Evolutionary conservation across 1,140 invertebrate genomes (phyloP), one percentile per base, ranked within the genome.

Genomic region (Araneus ventricosus): DNA sequence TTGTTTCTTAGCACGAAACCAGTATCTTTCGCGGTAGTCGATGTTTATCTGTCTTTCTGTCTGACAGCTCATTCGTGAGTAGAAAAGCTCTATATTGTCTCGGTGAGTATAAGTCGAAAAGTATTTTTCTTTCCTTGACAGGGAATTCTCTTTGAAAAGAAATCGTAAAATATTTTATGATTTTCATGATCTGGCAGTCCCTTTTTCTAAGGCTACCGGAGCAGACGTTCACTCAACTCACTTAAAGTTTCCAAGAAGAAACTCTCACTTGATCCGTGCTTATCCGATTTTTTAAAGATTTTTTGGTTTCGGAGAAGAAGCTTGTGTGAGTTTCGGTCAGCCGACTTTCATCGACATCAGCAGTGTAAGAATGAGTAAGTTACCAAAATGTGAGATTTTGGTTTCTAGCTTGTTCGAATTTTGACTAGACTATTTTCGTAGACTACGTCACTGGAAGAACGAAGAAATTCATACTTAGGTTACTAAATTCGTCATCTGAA

Each of bases 131-230:
- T 75, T 75, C 30, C 20, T 75, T 37, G 30, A 22, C 70, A 37
- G 10, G 70, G 30, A 75, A 30, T 22, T 37, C 20, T 34, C 30
- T 34, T 4, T 37, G 17, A 75, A 75, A 37, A 75, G 17, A 75
- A 75, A 75, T 75, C 30, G 30, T 75, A 75, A 75, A 75, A 75
- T 37, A 75, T 75, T 75, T 75, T 75, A 75, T 75, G 30, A 75
- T 37, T 75, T 75, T 34, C 14, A 20, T 20, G 70, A 75, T 37
- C 70, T 20, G 30, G 6, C 34, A 3, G 5, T 34, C 17, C 34
- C 27, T 34, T 37, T 75, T 30, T 34, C 27, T 27, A 37, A 20
- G 14, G 20, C 0, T 22, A 75, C 34, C 20, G 30, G 5, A 37
- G 20, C 4, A 75, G 30, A 75, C 34, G 30, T 22, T 6, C 8